Base-by-base conservation (phyloP, 2,888 invertebrate genomes). In the Neoascia interrupta region DNA sequence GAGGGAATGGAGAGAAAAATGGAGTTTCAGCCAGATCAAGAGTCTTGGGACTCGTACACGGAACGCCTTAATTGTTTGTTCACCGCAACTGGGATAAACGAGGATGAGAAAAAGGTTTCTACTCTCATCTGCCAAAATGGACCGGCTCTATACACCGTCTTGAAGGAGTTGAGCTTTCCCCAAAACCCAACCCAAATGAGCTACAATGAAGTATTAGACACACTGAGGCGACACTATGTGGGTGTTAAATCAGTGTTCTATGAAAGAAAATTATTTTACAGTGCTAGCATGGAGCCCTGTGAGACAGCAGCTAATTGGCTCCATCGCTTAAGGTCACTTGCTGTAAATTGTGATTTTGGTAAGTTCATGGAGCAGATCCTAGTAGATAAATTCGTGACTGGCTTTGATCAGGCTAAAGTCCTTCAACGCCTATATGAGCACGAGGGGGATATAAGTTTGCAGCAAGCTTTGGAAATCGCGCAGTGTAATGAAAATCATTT, bases 11-110 rank as follows among this genome's bases (percentile, higher is more conserved):
- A n/a, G n/a, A n/a, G n/a, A n/a, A n/a, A n/a, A n/a, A n/a, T n/a
- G n/a, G n/a, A n/a, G n/a, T n/a, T n/a, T n/a, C n/a, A n/a, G n/a
- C n/a, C n/a, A n/a, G n/a, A n/a, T n/a, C n/a, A n/a, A n/a, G 76
- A 76, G 47, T 76, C 70, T 3, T 76, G 76, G 76, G 76, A 76
- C 0, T 63, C 70, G 1, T 76, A 76, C 28, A 26, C 60, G 19
- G 76, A 76, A 11, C 28, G 76, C 6, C 53, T 76, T 8, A 64
- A 64, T 4, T 53, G 64, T 41, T 64, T 64, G 31, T 76, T 76
- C 16, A 16, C 64, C 13, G 76, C 76, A 19, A 6, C 41, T 5
- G 70, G 66, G 4, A 54, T 76, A 5, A 72, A 64, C 6, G 76
- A 76, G 39, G 3, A n/a, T 1, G 60, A 53, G 23, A 70, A 76